These are phyloP conservation scores for Corythaeola cristata DNA, from an alignment of 2,113 vertebrate genomes.

Conservation along the genomic window DNA sequence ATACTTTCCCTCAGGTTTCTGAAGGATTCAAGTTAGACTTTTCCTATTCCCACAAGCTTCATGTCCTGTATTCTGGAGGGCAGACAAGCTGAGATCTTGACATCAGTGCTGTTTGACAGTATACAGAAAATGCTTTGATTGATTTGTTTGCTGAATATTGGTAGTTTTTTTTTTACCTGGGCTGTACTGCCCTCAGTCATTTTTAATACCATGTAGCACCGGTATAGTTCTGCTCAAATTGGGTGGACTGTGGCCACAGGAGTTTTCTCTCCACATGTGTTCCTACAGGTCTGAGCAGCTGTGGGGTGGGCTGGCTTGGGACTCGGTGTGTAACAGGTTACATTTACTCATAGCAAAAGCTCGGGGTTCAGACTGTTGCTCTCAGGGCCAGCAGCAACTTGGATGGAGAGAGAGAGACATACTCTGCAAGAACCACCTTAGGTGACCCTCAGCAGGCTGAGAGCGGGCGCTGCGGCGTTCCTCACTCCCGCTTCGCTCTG, in stretches of 20 bases:
- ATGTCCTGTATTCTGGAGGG: not conserved
- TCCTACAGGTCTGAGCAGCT: not conserved
- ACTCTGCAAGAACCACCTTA: not conserved
- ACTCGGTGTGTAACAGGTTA: accelerated
- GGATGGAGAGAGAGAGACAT: not conserved
- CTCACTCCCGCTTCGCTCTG: not conserved
- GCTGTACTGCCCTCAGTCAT: not conserved
- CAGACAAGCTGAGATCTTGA: not conserved
- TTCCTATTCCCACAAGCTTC: not conserved
- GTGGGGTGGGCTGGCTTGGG: not conserved
- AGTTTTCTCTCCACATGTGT: not conserved
- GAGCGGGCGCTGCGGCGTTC: not conserved
- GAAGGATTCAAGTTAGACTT: not conserved
- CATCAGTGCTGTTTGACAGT: not conserved
- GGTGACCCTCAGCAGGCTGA: not conserved
- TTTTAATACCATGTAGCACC: not conserved
- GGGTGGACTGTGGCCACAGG: not conserved
- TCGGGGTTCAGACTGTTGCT: not conserved
- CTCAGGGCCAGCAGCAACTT: not conserved
- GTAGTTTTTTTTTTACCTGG: not conserved
- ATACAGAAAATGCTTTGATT: not conserved
- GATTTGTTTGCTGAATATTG: not conserved
- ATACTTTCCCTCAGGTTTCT: not conserved
- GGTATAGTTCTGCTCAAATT: not conserved
- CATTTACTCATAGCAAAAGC: not conserved